phyloP scores from a whole-genome alignment of 2,113 vertebrate genomes.

The Pteropus alecto region DNA sequence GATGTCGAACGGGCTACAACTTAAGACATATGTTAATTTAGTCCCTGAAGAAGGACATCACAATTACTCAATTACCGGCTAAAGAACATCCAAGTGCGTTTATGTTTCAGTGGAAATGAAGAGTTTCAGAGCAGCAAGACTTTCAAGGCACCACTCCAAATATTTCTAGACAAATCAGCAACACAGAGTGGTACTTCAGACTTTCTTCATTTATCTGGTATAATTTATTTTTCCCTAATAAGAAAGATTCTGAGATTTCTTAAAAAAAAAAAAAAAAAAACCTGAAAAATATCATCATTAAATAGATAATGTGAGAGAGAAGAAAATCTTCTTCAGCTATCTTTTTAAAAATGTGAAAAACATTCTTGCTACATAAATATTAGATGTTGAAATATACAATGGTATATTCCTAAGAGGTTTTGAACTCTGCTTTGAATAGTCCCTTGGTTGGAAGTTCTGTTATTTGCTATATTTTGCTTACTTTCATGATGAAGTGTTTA shows the following conservation, averaged over 20 bases:
- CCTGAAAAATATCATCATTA: background rate
- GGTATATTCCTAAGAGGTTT: background rate
- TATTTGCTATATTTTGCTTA: background rate
- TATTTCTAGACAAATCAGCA: background rate
- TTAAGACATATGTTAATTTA: conserved; percentile 31
- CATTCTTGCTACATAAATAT: background rate
- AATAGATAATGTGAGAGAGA: background rate
- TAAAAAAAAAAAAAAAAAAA: background rate
- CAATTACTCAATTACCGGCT: conserved; percentile 11
- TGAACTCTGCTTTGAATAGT: background rate
- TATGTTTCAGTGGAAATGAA: background rate
- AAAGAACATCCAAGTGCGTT: background rate
- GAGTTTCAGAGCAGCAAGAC: background rate
- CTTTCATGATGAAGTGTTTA: background rate
- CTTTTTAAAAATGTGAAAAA: background rate
- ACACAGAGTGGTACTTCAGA: background rate
- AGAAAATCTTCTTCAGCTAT: background rate
- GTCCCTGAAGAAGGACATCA: background rate
- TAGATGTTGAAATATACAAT: background rate
- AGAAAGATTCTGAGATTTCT: background rate
- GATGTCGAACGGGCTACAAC: background rate
- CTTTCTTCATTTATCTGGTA: background rate
- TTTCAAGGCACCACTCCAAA: background rate
- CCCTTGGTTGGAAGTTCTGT: background rate
- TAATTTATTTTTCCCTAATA: background rate